A percentile compares a stretch with the other conserved stretches of the same genome.
Evolutionary conservation across 2,113 vertebrate genomes (phyloP).

Genomic region (Urocynchramus pylzowi): DNA sequence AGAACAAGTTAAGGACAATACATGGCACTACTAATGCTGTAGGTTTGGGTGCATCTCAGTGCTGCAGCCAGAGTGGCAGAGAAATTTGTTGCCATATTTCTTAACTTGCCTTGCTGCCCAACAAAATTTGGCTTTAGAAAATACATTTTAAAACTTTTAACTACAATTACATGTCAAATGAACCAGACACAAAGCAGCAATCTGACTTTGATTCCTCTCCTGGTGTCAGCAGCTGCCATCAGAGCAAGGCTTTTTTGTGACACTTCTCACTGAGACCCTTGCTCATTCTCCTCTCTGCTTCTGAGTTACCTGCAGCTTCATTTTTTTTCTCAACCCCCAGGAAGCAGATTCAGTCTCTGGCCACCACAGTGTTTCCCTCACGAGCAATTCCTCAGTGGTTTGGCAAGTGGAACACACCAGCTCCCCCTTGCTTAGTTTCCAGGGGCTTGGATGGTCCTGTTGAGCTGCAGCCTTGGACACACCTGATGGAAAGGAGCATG

Average conservation of each 20-base stretch:
- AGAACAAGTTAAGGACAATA: not conserved
- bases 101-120: not conserved
- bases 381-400: not conserved
- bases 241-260: not conserved
- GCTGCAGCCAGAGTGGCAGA: not conserved
- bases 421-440: not conserved
- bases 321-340: not conserved
- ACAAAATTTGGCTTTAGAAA: not conserved
- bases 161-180: not conserved
- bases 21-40: not conserved
- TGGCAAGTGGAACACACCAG: not conserved
- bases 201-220: not conserved
- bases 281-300: not conserved
- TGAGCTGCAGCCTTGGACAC: not conserved
- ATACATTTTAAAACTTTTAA: not conserved
- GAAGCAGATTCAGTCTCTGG: not conserved
- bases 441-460: not conserved
- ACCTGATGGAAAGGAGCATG: not conserved
- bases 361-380: not conserved
- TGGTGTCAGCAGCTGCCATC: not conserved
- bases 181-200: not conserved
- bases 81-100: not conserved
- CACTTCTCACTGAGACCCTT: not conserved
- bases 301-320: not conserved
- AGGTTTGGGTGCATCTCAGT: not conserved